phyloP scores from a whole-genome alignment of 1,140 invertebrate species.

The Glossosoma conforme region DNA sequence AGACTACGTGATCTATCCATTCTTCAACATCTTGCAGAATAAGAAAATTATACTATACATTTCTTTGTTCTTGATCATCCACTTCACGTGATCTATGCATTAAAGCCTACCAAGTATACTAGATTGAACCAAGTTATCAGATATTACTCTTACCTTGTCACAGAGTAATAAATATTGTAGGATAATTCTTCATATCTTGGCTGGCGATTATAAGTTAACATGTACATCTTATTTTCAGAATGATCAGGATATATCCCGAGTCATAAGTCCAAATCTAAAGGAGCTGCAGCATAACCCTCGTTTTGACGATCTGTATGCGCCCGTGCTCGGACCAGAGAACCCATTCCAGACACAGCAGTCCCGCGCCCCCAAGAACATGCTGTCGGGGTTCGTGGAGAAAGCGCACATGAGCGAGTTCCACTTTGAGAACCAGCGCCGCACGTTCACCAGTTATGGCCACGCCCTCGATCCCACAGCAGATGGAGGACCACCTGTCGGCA shows the following conservation, averaged over 20 bases:
- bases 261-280: constrained; percentile 66
- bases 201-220: too few relatives aligned
- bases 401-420: constrained; percentile 96
- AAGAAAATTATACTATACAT: too few relatives aligned
- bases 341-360: constrained; percentile 88
- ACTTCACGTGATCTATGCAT: too few relatives aligned
- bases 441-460: constrained; percentile 94
- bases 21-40: too few relatives aligned
- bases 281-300: constrained; percentile 83
- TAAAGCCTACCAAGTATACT: too few relatives aligned
- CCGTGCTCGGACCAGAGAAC: constrained; percentile 84
- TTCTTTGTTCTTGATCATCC: too few relatives aligned
- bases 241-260: constrained; percentile 51
- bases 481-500: constrained; percentile 53
- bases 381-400: constrained; percentile 92
- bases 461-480: constrained; percentile 90
- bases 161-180: too few relatives aligned
- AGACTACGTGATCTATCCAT: too few relatives aligned
- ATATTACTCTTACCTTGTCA: too few relatives aligned
- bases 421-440: constrained; percentile 96
- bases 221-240: constrained; percentile 46
- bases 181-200: too few relatives aligned
- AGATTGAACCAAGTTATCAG: too few relatives aligned
- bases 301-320: constrained; percentile 87
- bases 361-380: constrained; percentile 80